Percentiles rank a stretch among this genome's conserved stretches.
phyloP scores from a whole-genome alignment of 2,797 vertebrate genomes.

The Calcarius lapponicus region DNA sequence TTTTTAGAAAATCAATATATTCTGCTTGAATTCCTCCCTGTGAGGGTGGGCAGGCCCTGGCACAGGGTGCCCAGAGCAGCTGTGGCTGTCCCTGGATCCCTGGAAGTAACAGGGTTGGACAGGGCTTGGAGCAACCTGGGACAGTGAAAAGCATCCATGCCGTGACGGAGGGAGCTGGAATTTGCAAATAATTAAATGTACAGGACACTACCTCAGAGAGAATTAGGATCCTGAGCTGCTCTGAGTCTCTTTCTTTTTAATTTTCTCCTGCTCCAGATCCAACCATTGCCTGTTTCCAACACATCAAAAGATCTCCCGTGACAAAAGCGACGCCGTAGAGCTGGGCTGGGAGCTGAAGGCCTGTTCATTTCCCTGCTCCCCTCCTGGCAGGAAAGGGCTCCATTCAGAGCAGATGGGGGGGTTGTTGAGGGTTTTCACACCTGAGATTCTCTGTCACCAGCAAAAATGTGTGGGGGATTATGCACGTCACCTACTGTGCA shows the following conservation, averaged over 20 bases:
- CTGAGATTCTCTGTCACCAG: slow-evolving; percentile 1
- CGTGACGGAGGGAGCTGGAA: background rate
- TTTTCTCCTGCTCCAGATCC: background rate
- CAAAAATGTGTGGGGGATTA: background rate
- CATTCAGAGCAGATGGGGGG: background rate
- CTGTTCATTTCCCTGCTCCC: background rate
- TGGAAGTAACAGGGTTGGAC: fast-evolving
- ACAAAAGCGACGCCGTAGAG: fast-evolving
- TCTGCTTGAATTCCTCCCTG: background rate
- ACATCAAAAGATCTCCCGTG: background rate
- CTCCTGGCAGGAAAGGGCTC: background rate
- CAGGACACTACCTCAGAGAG: background rate
- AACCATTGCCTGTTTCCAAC: background rate
- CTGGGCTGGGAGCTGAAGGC: background rate
- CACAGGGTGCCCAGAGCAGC: too few relatives aligned
- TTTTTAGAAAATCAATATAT: background rate
- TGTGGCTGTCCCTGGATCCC: background rate
- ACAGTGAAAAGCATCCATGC: fast-evolving
- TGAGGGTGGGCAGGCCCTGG: fast-evolving
- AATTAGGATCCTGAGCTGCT: background rate
- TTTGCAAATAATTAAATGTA: background rate
- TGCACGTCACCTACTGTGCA: background rate
- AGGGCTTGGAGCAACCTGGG: background rate
- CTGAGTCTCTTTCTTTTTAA: background rate
- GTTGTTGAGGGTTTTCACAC: background rate